Evolutionary conservation across 2,888 invertebrate genomes (phyloP).

Genomic region (Zygogramma bicolorata): DNA sequence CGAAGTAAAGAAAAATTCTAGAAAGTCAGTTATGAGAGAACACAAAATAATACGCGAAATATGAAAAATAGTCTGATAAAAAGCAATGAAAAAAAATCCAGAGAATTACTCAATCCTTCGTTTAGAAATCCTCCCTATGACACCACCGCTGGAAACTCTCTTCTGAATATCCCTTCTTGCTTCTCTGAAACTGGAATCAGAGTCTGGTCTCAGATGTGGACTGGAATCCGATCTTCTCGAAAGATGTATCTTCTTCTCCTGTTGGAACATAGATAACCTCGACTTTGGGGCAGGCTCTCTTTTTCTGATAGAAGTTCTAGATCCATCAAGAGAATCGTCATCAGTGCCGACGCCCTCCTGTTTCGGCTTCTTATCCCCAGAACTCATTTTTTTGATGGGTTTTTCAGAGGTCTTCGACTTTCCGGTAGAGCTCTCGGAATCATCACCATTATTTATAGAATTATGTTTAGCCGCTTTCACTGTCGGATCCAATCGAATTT

Average conservation of each 20-base stretch:
- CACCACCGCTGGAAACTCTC: not conserved
- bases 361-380: not conserved
- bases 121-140: not conserved
- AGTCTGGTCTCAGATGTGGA: not conserved
- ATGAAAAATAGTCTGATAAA: no score
- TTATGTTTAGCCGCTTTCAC: not conserved
- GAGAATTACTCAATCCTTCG: no score
- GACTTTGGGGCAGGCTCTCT: not conserved
- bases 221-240: not conserved
- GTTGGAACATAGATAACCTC: not conserved
- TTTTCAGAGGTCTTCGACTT: not conserved
- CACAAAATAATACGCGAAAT: not conserved
- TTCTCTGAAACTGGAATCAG: not conserved
- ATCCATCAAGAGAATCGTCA: not conserved
- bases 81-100: no score
- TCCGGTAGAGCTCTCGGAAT: not conserved
- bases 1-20: no score
- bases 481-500: constrained; percentile 15
- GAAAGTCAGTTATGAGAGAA: no score
- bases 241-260: not conserved
- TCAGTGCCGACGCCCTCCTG: not conserved
- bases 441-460: not conserved
- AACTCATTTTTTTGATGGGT: not conserved
- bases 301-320: not conserved
- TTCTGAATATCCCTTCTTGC: not conserved